phyloP scores from a whole-genome alignment of 2,888 invertebrate species.

The Mongoloraphidia duomilia region DNA sequence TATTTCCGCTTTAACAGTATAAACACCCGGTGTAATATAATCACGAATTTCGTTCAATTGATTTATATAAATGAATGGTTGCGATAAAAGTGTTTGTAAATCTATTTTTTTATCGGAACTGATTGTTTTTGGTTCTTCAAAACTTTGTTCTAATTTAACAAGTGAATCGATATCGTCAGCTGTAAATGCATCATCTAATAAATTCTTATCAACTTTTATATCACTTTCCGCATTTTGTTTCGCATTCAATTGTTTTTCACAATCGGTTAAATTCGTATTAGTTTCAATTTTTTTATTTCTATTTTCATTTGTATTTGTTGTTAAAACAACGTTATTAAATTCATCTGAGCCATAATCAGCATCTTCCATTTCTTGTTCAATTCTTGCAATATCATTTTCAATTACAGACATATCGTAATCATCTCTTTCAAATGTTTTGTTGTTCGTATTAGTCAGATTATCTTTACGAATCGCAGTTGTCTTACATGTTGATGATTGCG shows the following conservation, averaged over 20 bases:
- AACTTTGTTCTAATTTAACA: background rate
- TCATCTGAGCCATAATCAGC: background rate
- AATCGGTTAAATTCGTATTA: no score
- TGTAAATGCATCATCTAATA: constrained; percentile 1
- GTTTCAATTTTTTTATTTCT: no score
- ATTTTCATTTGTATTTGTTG: no score
- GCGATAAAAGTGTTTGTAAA: constrained; percentile 13
- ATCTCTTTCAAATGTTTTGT: no score
- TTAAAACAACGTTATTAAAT: background rate
- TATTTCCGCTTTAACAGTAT: constrained; percentile 41
- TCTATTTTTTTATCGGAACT: no score
- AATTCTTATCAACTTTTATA: constrained; percentile 3
- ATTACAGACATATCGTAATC: background rate
- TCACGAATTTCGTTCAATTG: constrained; percentile 24
- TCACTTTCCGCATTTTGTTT: background rate
- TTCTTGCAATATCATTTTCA: background rate
- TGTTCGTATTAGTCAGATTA: no score
- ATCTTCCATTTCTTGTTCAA: background rate
- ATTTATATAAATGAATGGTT: constrained; percentile 34
- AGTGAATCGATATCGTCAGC: background rate
- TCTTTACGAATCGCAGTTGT: no score
- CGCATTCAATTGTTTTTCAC: background rate
- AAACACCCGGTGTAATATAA: constrained; percentile 30
- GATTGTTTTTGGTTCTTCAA: background rate
- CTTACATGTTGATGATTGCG: no score